Base-by-base conservation (phyloP, 1,140 invertebrate species). In the Scaptomyza hsui region DNA sequence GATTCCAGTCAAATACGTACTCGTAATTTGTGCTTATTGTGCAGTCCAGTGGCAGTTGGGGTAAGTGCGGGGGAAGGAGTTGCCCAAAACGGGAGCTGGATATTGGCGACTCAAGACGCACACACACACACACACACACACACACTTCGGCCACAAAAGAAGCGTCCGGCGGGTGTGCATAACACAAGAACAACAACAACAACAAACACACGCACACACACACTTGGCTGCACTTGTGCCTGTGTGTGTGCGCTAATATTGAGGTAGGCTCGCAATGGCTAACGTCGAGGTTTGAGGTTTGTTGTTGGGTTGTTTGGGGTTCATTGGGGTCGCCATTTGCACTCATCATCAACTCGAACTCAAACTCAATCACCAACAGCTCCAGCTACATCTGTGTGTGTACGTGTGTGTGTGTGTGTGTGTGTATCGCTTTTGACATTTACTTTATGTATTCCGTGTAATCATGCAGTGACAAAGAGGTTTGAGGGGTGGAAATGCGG, bases 21-120 rank as follows among this genome's bases (percentile, higher is more conserved):
- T 78, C 78, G 82, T 86, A 86, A 88, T 86, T 86, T 86, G 82
- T 75, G 78, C 74, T 89, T 78, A 86, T 86, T 86, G 82, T 88
- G 75, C 78, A 78, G 41, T 72, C 48, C 67, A 62, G 37, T 78
- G 61, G 56, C 56, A 29, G 26, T 59, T 47, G 59, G 56, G 35
- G 19, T 57, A 57, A 37, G 37, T 26, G 49, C 19, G 18, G 41
- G 18, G 41, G 13, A 9, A 47, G 56, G 26, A 13, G 29, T 4
- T 13, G 16, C 21, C 21, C 16, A 47, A 41, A 48, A 29, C 29
- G 4, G 44, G 29, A 29, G 6, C 29, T n/a, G 32, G 10, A 4
- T 29, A 19, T 29, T 18, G 26, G 7, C 9, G 39, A 1, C 48
- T 60, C 61, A 81, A 85, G 81, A 81, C 49, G 69, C 72, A 64